Evolutionary conservation across 64 coral and sea anemone genomes (phyloP).

Genomic region (Acropora yongei): DNA sequence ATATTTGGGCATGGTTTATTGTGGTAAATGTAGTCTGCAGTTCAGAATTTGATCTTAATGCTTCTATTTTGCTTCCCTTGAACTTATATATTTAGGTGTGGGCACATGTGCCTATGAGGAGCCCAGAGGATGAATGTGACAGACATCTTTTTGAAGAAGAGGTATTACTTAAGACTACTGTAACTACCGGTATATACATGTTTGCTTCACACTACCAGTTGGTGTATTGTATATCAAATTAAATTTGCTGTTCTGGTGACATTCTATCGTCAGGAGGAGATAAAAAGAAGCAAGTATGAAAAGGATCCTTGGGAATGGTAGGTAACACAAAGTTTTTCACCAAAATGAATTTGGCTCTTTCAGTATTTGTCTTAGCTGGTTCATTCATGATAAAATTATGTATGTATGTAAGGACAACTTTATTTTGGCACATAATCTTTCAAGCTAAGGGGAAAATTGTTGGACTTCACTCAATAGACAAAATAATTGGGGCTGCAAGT

Average conservation of each 20-base stretch:
- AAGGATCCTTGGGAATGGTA: slow-evolving; percentile 94
- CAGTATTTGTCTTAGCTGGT: too few relatives aligned
- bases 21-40: background rate
- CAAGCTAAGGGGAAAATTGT: too few relatives aligned
- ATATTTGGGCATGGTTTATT: background rate
- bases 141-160: slow-evolving; percentile 86
- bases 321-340: background rate
- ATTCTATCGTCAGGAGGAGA: slow-evolving; percentile 30
- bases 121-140: slow-evolving; percentile 70
- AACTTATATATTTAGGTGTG: slow-evolving; percentile 66
- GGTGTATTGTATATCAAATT: too few relatives aligned
- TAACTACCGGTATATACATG: too few relatives aligned
- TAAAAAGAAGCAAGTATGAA: slow-evolving; percentile 27
- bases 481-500: too few relatives aligned
- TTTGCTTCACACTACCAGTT: too few relatives aligned
- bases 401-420: too few relatives aligned
- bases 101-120: slow-evolving; percentile 85
- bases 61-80: background rate
- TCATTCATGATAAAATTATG: too few relatives aligned
- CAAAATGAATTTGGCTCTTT: too few relatives aligned
- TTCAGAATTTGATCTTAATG: background rate
- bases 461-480: too few relatives aligned
- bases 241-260: background rate
- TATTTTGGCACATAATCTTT: too few relatives aligned
- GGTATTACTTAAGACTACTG: background rate